Evolutionary conservation across 1,140 invertebrate species (phyloP).

Genomic region (Platyscapa corneri): DNA sequence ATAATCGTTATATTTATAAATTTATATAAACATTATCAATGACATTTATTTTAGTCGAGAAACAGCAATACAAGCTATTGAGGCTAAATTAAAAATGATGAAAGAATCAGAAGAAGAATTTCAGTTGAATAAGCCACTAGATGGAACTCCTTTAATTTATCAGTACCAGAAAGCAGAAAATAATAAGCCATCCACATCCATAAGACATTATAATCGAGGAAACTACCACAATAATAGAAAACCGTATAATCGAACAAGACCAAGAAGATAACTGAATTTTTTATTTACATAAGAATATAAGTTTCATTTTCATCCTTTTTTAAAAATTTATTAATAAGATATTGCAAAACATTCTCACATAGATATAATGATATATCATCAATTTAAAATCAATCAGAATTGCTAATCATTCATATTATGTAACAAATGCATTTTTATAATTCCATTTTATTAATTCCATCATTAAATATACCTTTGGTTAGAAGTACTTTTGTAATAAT

Average conservation of each 20-base stretch:
- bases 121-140: conserved; percentile 80
- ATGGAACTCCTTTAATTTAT: conserved; percentile 79
- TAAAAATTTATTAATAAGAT: conserved; percentile 42
- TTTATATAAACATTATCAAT: conserved; percentile 27
- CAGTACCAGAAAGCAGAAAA: conserved; percentile 77
- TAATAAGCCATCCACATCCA: conserved; percentile 71
- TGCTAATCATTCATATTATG: conserved; percentile 30
- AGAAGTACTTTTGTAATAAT: conserved; percentile 21
- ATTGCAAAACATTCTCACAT: conserved; percentile 27
- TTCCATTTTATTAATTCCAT: conserved; percentile 45
- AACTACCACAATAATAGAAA: conserved; percentile 66
- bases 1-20: conserved; percentile 6
- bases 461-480: neutral
- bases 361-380: conserved; percentile 5
- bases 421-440: conserved; percentile 48
- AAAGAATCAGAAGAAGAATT: conserved; percentile 82
- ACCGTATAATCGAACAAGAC: conserved; percentile 68
- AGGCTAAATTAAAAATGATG: conserved; percentile 89
- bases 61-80: conserved; percentile 89
- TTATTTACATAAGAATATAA: conserved; percentile 30
- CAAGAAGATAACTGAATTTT: conserved; percentile 69
- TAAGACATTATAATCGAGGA: conserved; percentile 62
- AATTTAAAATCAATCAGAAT: conserved; percentile 45
- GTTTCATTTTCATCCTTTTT: conserved; percentile 40
- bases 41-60: conserved; percentile 77